Evolutionary conservation across 2,797 vertebrate genomes (phyloP), one percentile per base, ranked within the genome.

Genomic region (Peromyscus eremicus): DNA sequence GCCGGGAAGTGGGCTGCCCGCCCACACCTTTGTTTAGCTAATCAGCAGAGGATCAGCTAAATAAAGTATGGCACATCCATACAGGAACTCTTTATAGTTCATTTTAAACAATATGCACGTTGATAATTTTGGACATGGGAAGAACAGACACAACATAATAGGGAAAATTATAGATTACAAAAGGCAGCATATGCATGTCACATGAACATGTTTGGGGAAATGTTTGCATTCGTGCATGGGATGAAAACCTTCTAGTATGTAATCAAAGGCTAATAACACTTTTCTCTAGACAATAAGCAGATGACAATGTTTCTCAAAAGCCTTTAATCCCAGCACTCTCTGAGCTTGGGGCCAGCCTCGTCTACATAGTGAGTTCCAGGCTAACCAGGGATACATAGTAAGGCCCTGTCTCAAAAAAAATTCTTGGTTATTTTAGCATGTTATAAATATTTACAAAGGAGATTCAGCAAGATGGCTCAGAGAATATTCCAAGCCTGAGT

Each of bases 401-500:
- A 32, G 49, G 49, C 49, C 19, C 21, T 86, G 64, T 52, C 32
- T 86, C 83, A 70, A 85, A 85, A 76, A 77, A 32, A 27, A 93
- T 64, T 77, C 46, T 62, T 57, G 68, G 29, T 94, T n/a, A 32
- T 88, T 94, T 96, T 96, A 96, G 8, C 85, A 95, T 94, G 89
- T 34, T 52, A 68, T 75, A 66, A 66, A 46, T 85, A 49, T 68
- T 68, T 85, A 68, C 83, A 49, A 49, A 49, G 83, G 19, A 25
- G 43, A 68, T 68, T 19, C 43, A 68, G 62, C 83, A 85, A 8
- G 17, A 16, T 49, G 6, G 6, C 62, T 49, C 43, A 68, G 83
- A 23, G 43, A 85, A 21, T 85, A 68, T 46, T 23, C 62, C 19
- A 49, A 68, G 43, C 43, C 57, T 13, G 25, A 43, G 60, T 40